These are phyloP conservation scores for Gisinianus flammeolus DNA, from an alignment of 2,888 invertebrate genomes.

Conservation along the genomic window DNA sequence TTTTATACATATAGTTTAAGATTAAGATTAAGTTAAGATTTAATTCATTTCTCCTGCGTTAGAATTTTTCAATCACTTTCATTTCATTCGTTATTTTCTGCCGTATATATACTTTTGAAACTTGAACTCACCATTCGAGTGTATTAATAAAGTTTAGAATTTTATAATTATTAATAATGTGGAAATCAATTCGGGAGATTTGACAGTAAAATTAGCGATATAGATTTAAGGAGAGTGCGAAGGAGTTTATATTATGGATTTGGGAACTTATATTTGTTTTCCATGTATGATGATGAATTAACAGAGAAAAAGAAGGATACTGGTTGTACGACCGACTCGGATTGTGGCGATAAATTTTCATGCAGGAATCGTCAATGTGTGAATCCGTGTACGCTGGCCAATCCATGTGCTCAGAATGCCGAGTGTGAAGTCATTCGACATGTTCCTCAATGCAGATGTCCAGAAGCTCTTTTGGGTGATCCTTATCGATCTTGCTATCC, in stretches of 20 bases:
- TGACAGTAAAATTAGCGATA: background rate
- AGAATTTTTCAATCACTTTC: background rate
- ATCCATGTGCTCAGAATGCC: conserved; percentile 60
- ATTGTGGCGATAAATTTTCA: conserved; percentile 59
- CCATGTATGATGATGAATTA: background rate
- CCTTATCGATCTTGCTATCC: conserved; percentile 75
- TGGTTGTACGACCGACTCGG: conserved; percentile 68
- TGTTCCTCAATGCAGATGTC: conserved; percentile 78
- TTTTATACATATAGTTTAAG: background rate
- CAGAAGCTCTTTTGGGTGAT: conserved; percentile 73
- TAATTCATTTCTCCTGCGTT: conserved; percentile 22
- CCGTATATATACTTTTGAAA: background rate
- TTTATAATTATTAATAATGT: background rate
- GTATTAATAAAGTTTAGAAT: background rate
- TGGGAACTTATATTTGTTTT: too few species aligned
- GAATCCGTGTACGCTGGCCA: conserved; percentile 61
- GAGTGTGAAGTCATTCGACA: conserved; percentile 67
- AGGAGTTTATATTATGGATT: too few species aligned
- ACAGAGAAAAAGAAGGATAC: conserved; percentile 64
- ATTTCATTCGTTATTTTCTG: background rate
- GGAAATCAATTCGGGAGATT: background rate
- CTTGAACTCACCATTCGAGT: conserved; percentile 11
- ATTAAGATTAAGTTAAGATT: background rate
- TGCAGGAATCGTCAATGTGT: conserved; percentile 60
- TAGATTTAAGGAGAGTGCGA: too few species aligned